Evolutionary conservation across 2,797 vertebrate genomes (phyloP), one percentile per base, ranked within the genome.

Genomic region (Vireo griseus): DNA sequence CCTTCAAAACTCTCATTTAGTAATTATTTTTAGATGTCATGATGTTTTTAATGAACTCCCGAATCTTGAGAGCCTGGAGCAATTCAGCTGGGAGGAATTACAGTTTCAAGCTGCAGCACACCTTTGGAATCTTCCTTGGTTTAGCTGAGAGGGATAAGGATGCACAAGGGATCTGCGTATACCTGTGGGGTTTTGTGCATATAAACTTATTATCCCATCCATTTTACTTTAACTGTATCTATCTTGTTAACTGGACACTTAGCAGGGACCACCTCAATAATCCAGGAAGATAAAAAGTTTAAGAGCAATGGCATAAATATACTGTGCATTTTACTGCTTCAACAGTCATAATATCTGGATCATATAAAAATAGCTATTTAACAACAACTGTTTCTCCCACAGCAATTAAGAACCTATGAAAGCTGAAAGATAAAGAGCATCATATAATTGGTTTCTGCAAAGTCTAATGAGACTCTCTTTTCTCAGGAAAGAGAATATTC

Each of bases 341-440:
- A 86, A 91, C 65, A 62, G 15, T 61, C 24, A 45, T 58, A 72
- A 54, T 78, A 91, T 72, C 73, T 94, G 54, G 47, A 80, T 94
- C 39, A 35, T 78, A 91, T 55, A 90, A 92, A 95, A 96, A 95
- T 86, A 91, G 76, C 82, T 92, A 31, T 95, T 96, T 86, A 92
- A 91, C 54, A 96, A 79, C 93, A 95, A 85, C 71, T 63, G n/a
- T 54, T 95, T 95, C 90, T 94, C 91, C 92, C 94, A 88, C 37
- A 88, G 94, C 82, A 95, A 95, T 96, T 95, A 95, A 95, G 79
- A 96, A 86, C 58, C 58, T 88, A 72, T 81, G 88, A 68, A 94
- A 95, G 76, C 42, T 92, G 93, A 92, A 94, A 81, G 79, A 95
- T 86, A 79, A 94, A 90, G 88, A 95, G 37, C 76, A 75, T 86